Evolutionary conservation across 1,140 invertebrate species (phyloP).

Genomic region (Monomorium pharaonis): DNA sequence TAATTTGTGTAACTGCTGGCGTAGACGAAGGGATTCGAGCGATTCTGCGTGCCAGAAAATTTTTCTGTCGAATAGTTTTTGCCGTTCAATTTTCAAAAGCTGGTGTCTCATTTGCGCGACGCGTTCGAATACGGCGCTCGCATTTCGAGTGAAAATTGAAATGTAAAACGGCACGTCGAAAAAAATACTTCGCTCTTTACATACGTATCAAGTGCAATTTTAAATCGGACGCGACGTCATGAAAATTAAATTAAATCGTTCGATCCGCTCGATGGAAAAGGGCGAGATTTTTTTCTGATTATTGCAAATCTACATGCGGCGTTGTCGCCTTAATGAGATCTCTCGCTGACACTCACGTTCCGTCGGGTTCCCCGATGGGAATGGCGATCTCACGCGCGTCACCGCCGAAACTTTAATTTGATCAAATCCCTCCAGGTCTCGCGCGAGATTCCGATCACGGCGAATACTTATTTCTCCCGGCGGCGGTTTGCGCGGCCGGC

Average conservation of each 20-base stretch:
- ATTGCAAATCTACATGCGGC: not conserved
- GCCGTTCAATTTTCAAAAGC: not conserved
- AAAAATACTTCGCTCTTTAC: slow-evolving; percentile 2
- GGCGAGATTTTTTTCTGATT: slow-evolving; percentile 30
- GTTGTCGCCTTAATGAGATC: slow-evolving; percentile 31
- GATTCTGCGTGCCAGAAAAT: not conserved
- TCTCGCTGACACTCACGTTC: not conserved
- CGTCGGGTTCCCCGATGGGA: not conserved
- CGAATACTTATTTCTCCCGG: slow-evolving; percentile 53
- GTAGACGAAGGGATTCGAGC: not conserved
- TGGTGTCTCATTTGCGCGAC: slow-evolving; percentile 3
- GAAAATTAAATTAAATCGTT: slow-evolving; percentile 44
- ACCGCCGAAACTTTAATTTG: slow-evolving; percentile 42
- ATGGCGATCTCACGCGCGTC: not conserved
- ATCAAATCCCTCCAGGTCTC: slow-evolving; percentile 17
- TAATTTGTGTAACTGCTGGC: not conserved
- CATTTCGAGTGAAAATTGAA: slow-evolving; percentile 26
- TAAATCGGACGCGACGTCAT: slow-evolving; percentile 22
- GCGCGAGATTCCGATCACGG: slow-evolving; percentile 32
- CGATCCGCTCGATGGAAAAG: not conserved
- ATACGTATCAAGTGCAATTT: not conserved
- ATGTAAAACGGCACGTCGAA: slow-evolving; percentile 18
- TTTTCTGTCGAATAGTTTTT: not conserved
- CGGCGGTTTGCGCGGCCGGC: not conserved
- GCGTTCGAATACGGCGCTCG: not conserved